A percentile compares a stretch with the other conserved stretches of the same genome.
Evolutionary conservation across 2,888 invertebrate species (phyloP).

Genomic region (Zonitis immaculata): DNA sequence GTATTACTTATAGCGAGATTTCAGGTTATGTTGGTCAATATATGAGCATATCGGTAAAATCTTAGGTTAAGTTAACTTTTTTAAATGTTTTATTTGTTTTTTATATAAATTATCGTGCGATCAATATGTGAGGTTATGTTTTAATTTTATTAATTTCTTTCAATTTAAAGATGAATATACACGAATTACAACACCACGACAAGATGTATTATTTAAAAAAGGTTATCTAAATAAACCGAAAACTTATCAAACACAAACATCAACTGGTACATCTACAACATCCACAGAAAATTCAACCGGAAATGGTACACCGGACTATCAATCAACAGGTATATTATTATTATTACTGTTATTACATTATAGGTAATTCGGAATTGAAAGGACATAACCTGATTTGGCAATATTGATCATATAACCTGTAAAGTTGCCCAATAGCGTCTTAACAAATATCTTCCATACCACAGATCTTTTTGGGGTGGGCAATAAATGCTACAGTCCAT

Average conservation of each 20-base stretch:
- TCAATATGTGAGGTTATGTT: no score
- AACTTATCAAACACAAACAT: constrained; percentile 46
- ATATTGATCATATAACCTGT: no score
- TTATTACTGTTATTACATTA: background rate
- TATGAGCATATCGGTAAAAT: background rate
- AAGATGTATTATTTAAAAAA: constrained; percentile 67
- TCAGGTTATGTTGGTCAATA: no score
- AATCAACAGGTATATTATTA: constrained; percentile 42
- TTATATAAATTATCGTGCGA: no score
- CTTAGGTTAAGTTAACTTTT: background rate
- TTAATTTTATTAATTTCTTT: background rate
- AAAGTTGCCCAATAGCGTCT: no score
- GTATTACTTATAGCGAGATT: no score
- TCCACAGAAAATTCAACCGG: constrained; percentile 47
- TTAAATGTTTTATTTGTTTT: no score
- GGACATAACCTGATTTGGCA: no score
- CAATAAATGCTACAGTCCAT: no score
- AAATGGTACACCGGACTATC: constrained; percentile 49
- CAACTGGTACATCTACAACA: constrained; percentile 43
- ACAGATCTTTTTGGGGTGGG: no score
- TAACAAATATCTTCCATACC: no score
- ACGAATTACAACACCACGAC: constrained; percentile 63
- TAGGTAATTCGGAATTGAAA: no score
- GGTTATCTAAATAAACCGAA: constrained; percentile 60
- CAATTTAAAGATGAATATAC: constrained; percentile 60